A percentile compares a stretch with the other conserved stretches of the same genome.
Conservation (phyloP, 35 echinoderm and acorn worm genomes). For the Ophioderma brevispina region DNA sequence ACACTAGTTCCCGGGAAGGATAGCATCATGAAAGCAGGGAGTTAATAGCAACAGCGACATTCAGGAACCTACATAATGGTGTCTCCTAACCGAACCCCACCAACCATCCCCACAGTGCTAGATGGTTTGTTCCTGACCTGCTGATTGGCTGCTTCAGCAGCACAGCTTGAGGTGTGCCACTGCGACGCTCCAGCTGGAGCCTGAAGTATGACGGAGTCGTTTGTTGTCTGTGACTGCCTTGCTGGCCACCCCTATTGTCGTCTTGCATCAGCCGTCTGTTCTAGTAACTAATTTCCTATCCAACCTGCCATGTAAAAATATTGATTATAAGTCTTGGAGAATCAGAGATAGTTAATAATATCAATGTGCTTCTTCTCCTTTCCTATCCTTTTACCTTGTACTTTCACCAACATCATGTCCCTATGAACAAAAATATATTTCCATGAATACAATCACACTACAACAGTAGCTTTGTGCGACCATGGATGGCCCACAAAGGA, state of each 20-base stretch:
- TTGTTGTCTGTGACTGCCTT: constrained; percentile 87
- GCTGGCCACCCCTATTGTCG: constrained; percentile 88
- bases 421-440: too few relatives aligned
- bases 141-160: neutral
- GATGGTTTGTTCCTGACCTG: constrained; percentile 64
- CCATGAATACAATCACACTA: too few relatives aligned
- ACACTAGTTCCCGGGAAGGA: too few relatives aligned
- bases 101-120: constrained; percentile 26
- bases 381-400: too few relatives aligned
- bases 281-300: constrained; percentile 90
- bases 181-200: constrained; percentile 76
- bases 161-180: neutral
- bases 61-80: neutral
- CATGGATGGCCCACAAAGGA: too few relatives aligned
- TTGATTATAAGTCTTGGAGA: too few relatives aligned
- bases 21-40: neutral
- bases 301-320: too few relatives aligned
- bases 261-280: constrained; percentile 94
- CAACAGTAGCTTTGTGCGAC: too few relatives aligned
- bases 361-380: too few relatives aligned
- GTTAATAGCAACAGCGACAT: neutral
- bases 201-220: constrained; percentile 71
- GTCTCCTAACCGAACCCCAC: constrained; percentile 26
- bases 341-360: too few relatives aligned
- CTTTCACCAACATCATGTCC: too few relatives aligned